These are phyloP conservation scores for Selenia dentaria DNA, from an alignment of 2,888 invertebrate genomes.

Conservation along the genomic window DNA sequence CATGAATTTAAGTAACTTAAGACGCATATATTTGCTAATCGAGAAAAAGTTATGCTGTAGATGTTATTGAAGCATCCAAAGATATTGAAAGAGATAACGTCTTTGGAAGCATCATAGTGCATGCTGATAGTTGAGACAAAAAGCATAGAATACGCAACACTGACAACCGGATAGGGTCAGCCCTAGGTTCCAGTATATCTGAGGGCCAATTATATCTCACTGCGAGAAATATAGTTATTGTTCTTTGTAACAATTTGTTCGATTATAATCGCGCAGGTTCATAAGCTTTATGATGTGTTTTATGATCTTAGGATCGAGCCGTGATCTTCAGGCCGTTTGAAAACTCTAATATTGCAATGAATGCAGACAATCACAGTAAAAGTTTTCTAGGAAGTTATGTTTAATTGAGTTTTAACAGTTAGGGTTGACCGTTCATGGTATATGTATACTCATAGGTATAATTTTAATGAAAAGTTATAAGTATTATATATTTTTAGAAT, in stretches of 20 bases:
- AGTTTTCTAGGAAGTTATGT: not conserved
- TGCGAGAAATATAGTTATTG: slow-evolving; percentile 31
- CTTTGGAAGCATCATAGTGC: no score
- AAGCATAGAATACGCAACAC: not conserved
- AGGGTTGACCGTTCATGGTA: not conserved
- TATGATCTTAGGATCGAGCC: not conserved
- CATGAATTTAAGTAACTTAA: no score
- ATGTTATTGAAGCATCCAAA: no score
- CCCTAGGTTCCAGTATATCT: slow-evolving; percentile 53
- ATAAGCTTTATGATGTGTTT: slow-evolving; percentile 15
- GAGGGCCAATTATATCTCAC: slow-evolving; percentile 57
- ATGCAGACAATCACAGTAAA: not conserved
- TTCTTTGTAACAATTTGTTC: slow-evolving; percentile 23
- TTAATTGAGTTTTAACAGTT: no score
- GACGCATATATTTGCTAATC: no score
- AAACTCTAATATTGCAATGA: not conserved
- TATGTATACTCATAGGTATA: no score
- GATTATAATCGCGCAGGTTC: slow-evolving; percentile 16
- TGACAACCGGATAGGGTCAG: slow-evolving; percentile 12
- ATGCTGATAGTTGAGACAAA: not conserved
- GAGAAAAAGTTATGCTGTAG: no score
- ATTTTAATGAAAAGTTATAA: no score
- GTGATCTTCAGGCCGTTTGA: not conserved
- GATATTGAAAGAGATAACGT: no score
- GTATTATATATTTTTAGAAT: no score